phyloP scores from a whole-genome alignment of 2,797 vertebrate genomes.

The Tenualosa thibaudeaui region DNA sequence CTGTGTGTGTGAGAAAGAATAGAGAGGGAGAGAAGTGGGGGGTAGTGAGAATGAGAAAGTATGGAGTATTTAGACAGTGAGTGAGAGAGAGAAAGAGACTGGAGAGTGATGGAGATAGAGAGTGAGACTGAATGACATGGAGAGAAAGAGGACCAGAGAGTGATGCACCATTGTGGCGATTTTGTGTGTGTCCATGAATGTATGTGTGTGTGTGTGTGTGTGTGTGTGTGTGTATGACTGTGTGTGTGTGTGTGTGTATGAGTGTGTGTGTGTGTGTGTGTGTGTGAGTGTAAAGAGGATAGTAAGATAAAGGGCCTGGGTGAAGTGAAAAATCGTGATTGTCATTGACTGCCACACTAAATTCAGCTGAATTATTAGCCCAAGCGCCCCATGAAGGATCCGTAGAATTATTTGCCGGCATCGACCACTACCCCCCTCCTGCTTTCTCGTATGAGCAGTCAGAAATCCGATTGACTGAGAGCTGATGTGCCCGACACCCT shows the following conservation, averaged over 20 bases:
- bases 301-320: neutral
- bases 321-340: slow-evolving; percentile 68
- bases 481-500: neutral
- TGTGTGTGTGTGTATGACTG: neutral
- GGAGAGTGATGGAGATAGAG: slow-evolving; percentile 50
- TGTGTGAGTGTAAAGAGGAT: neutral
- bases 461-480: slow-evolving; percentile 21
- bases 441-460: slow-evolving; percentile 22
- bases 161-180: neutral
- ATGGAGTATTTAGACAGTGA: neutral
- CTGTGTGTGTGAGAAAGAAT: neutral
- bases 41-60: neutral
- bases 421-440: slow-evolving; percentile 46
- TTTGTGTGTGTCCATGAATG: neutral
- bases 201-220: neutral
- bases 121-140: slow-evolving; percentile 45
- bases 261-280: neutral
- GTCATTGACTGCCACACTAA: slow-evolving; percentile 61
- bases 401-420: slow-evolving; percentile 53
- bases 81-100: slow-evolving; percentile 26
- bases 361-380: slow-evolving; percentile 65
- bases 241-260: neutral
- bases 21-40: neutral
- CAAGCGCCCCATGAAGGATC: slow-evolving; percentile 52
- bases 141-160: slow-evolving; percentile 9